phyloP scores from a whole-genome alignment of 2,797 vertebrate genomes.

The Sternarchorhynchus goeldii region DNA sequence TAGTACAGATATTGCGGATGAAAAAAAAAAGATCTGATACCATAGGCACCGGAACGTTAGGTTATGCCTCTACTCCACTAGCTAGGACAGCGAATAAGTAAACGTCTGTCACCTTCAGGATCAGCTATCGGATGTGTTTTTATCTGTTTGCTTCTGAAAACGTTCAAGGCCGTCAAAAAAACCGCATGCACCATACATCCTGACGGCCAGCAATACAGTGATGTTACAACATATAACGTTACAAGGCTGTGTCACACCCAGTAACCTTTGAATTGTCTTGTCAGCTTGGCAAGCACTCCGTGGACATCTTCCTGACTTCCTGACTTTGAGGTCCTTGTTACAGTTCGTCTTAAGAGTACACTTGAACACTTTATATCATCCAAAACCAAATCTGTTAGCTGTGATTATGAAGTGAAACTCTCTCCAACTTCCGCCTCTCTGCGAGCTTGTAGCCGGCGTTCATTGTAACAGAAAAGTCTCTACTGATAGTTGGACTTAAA shows the following conservation, averaged over 20 bases:
- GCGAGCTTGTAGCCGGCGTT: background rate
- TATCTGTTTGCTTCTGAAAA: constrained; percentile 53
- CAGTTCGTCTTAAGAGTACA: too few relatives aligned
- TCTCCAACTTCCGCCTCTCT: background rate
- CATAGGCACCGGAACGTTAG: constrained; percentile 59
- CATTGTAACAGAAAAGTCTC: background rate
- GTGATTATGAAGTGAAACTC: background rate
- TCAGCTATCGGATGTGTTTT: constrained; percentile 52
- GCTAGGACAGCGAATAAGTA: constrained; percentile 47
- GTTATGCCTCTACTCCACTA: constrained; percentile 30
- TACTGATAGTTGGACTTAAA: background rate
- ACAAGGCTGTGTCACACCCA: constrained; percentile 37
- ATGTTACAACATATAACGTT: constrained; percentile 57
- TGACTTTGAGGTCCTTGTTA: background rate
- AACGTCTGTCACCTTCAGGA: constrained; percentile 42
- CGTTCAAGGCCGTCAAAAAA: constrained; percentile 67
- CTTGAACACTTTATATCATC: background rate
- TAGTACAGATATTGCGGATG: constrained; percentile 68
- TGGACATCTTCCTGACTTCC: background rate
- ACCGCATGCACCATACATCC: constrained; percentile 66
- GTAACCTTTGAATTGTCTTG: constrained; percentile 4
- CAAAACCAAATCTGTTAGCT: background rate
- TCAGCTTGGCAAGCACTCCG: background rate
- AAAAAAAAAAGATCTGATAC: constrained; percentile 66
- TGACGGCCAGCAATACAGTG: constrained; percentile 55